phyloP scores from a whole-genome alignment of 23 tunicate genomes.

The Ciona savignyi region DNA sequence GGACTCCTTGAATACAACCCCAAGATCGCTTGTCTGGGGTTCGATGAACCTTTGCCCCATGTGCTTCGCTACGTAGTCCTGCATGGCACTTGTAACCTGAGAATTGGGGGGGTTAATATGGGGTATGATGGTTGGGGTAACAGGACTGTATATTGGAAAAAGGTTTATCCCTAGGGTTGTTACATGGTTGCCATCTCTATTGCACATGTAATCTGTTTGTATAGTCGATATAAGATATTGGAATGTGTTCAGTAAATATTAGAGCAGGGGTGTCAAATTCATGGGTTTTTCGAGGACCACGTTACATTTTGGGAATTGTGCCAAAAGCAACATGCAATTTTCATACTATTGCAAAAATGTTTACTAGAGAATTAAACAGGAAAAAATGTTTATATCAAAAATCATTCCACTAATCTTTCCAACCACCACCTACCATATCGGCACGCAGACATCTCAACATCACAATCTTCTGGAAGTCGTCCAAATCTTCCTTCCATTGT shows the following conservation, averaged over 20 bases:
- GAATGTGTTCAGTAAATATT: no score
- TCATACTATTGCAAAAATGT: no score
- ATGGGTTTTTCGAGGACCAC: no score
- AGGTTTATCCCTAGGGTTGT: background rate
- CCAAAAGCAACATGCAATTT: no score
- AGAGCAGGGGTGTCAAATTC: no score
- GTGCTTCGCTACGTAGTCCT: slow-evolving; percentile 90
- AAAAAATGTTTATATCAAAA: no score
- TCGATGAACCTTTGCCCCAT: slow-evolving; percentile 99
- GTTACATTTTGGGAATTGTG: no score
- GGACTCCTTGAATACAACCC: slow-evolving; percentile 88
- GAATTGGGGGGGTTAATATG: background rate
- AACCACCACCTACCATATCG: slow-evolving; percentile 74
- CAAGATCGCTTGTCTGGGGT: slow-evolving; percentile 93
- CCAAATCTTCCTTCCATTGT: slow-evolving; percentile 54
- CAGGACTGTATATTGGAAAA: no score
- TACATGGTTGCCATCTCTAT: background rate
- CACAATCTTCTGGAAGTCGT: slow-evolving; percentile 83
- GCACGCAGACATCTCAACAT: slow-evolving; percentile 82
- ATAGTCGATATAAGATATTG: no score
- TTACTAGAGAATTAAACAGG: background rate
- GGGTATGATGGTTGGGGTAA: background rate
- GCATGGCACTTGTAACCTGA: slow-evolving; percentile 97
- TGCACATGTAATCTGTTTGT: background rate
- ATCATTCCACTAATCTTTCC: no score